Base-by-base conservation (phyloP, 2,888 invertebrate genomes). In the Epistrophe grossulariae region DNA sequence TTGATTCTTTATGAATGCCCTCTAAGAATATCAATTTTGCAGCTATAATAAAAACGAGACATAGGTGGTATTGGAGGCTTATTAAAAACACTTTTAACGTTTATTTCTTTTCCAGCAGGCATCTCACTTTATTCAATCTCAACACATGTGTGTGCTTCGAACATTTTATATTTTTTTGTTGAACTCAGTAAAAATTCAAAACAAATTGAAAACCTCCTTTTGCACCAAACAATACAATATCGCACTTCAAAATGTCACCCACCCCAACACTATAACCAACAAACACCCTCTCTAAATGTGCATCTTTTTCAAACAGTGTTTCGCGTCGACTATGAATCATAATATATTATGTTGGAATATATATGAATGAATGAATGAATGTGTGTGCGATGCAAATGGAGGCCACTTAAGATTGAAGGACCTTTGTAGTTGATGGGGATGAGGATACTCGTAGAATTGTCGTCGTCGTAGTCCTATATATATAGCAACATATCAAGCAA, bases 231-330 rank as follows among this genome's bases (percentile, higher is more conserved):
- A 81, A 77, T 78, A 78, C 73, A 62, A 82, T 82, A 79, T 82
- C 68, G 64, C 85, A 85, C 82, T 85, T 85, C 50, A 78, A 82
- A 70, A 85, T 82, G 82, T 85, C 85, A 85, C 50, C 85, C n/a
- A n/a, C n/a, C 77, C 50, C 85, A 82, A 60, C 82, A 72, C 48
- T 24, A 48, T 6, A 31, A 35, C 40, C 19, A 13, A 10, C 17
- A 9, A 38, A 60, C 59, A 60, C 43, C 68, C 83, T 50, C 45
- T 71, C 52, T 68, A 45, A 77, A 78, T 59, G 66, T 59, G 71
- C 71, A 84, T 62, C 68, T 11, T 82, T 64, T 38, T 11, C 43
- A 52, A 76, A 57, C 40, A 64, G 57, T 43, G 72, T 73, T 73
- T 82, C 40, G 66, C 82, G 66, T 78, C 45, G 77, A n/a, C 15